Evolutionary conservation across 2,113 vertebrate species (phyloP).

Genomic region (Pseudolaguvia tuberculata): DNA sequence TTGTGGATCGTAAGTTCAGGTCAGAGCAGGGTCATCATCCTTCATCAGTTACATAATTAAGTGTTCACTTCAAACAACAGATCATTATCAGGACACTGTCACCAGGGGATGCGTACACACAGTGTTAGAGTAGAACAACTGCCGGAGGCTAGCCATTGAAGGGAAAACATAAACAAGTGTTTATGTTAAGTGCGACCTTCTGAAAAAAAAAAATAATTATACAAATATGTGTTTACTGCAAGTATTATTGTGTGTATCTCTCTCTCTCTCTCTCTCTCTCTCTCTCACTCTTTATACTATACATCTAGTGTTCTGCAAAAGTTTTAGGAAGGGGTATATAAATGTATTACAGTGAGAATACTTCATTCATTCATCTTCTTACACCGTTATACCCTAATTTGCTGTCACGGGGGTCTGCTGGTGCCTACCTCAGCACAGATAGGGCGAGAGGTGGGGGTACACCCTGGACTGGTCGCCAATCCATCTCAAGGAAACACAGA

Average conservation of each 20-base stretch:
- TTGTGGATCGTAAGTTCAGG: conserved; percentile 35
- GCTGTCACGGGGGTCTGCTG: no score
- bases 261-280: no score
- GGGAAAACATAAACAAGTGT: conserved; percentile 16
- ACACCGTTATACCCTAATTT: no score
- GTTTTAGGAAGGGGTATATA: no score
- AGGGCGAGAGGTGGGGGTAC: no score
- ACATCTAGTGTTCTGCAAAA: neutral
- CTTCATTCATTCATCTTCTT: no score
- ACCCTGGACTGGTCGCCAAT: no score
- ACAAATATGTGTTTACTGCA: conserved; percentile 7
- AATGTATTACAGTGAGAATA: no score
- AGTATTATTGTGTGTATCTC: neutral
- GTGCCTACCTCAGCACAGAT: no score
- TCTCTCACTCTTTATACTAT: neutral
- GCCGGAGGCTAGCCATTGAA: conserved; percentile 15
- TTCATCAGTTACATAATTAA: conserved; percentile 60
- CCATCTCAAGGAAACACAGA: no score
- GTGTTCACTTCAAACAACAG: conserved; percentile 46
- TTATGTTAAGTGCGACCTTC: conserved; percentile 23
- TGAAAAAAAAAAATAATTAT: conserved; percentile 2
- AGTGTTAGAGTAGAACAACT: conserved; percentile 23
- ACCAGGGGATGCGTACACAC: conserved; percentile 42
- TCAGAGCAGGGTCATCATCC: conserved; percentile 55
- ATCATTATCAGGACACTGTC: conserved; percentile 56